Evolutionary conservation across 1,140 invertebrate genomes (phyloP).

Genomic region (Magallana gigas): DNA sequence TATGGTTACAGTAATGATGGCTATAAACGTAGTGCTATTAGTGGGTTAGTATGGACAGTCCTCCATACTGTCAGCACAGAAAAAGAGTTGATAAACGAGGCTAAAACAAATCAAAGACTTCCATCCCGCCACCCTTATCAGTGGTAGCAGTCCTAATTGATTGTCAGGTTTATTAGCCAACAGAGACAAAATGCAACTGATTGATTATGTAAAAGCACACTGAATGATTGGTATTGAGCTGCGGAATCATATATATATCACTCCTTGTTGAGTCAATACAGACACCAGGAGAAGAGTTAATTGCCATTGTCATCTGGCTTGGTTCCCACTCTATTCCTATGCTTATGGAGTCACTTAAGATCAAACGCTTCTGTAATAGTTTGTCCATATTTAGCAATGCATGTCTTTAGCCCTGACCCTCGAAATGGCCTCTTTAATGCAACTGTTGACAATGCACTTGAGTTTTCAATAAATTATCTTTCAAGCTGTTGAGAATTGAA

Average conservation of each 20-base stretch:
- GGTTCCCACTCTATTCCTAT: background rate
- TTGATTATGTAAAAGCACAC: slow-evolving; percentile 10
- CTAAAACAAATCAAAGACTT: slow-evolving; percentile 10
- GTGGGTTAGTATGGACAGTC: background rate
- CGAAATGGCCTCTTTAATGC: background rate
- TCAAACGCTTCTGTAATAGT: background rate
- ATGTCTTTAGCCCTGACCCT: background rate
- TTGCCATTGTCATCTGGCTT: background rate
- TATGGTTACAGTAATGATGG: background rate
- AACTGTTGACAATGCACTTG: slow-evolving; percentile 23
- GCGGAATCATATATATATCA: slow-evolving; percentile 19
- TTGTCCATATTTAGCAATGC: background rate
- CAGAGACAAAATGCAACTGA: slow-evolving; percentile 18
- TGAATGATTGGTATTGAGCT: slow-evolving; percentile 4
- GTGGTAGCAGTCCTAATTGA: slow-evolving; percentile 13
- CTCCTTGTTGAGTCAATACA: background rate
- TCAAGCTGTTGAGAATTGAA: slow-evolving; percentile 31
- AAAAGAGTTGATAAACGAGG: background rate
- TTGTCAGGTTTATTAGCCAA: slow-evolving; percentile 29
- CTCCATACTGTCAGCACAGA: background rate
- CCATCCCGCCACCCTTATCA: slow-evolving; percentile 14
- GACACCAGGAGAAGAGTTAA: background rate
- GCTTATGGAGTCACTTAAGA: background rate
- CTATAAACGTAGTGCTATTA: background rate
- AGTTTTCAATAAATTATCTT: slow-evolving; percentile 32